These are phyloP conservation scores for Drosophila neonasuta DNA, from an alignment of 2,888 invertebrate species.

Conservation along the genomic window DNA sequence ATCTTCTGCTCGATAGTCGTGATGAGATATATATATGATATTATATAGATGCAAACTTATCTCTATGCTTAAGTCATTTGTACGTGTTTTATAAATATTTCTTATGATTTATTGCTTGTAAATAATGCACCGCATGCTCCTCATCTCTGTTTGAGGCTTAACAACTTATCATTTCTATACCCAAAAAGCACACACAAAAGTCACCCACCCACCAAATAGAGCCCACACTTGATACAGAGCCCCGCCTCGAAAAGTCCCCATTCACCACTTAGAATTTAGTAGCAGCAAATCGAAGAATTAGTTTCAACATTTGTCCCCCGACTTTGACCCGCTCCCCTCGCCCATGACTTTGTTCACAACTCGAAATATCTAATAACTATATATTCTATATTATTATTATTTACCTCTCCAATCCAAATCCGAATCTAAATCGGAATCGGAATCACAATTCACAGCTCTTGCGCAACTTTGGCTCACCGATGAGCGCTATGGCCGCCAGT, in stretches of 20 bases:
- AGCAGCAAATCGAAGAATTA: slow-evolving; percentile 22
- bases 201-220: neutral
- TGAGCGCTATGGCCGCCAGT: slow-evolving; percentile 64
- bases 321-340: neutral
- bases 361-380: neutral
- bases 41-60: neutral
- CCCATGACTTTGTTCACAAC: neutral
- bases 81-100: neutral
- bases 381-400: neutral
- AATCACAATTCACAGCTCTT: slow-evolving; percentile 67
- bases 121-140: slow-evolving; percentile 32
- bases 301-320: slow-evolving; percentile 1
- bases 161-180: slow-evolving; percentile 4
- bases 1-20: slow-evolving; percentile 5
- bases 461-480: slow-evolving; percentile 73
- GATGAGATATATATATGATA: neutral
- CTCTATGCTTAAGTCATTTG: neutral
- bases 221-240: neutral
- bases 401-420: neutral
- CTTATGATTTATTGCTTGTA: slow-evolving; percentile 22
- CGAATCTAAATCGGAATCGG: slow-evolving; percentile 1
- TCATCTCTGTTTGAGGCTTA: neutral
- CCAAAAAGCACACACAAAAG: slow-evolving; percentile 7
- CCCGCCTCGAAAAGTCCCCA: neutral
- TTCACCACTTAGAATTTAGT: neutral